Conservation (phyloP, 2,888 invertebrate species). For the Lasioglossum marginatum region DNA sequence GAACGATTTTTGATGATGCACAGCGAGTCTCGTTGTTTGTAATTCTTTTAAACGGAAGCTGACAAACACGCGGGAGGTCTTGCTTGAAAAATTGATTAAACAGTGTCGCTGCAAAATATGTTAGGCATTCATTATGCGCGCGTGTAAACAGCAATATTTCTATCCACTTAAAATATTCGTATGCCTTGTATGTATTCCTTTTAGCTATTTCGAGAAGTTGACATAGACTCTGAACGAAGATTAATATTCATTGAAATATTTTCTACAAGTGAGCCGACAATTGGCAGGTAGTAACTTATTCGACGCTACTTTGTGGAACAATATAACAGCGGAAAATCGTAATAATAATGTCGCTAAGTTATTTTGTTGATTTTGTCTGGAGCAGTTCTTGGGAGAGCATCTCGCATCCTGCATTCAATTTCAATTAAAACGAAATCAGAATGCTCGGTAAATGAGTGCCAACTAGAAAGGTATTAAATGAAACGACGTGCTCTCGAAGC, state of each 20-base stretch:
- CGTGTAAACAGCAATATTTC: neutral
- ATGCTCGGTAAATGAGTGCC: neutral
- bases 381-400: neutral
- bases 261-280: too few relatives aligned
- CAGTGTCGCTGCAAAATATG: neutral
- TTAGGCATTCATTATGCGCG: neutral
- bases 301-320: neutral
- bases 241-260: neutral
- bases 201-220: neutral
- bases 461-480: neutral
- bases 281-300: neutral
- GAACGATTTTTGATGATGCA: constrained; percentile 14
- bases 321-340: neutral
- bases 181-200: neutral
- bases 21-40: neutral
- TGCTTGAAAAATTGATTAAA: neutral
- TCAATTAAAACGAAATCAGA: neutral
- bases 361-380: neutral
- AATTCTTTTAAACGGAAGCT: neutral
- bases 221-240: neutral
- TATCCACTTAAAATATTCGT: neutral
- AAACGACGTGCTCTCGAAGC: neutral
- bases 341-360: neutral
- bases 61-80: neutral
- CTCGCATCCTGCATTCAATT: neutral